Base-by-base conservation (phyloP, 1,140 invertebrate genomes). In the Nasonia longicornis region DNA sequence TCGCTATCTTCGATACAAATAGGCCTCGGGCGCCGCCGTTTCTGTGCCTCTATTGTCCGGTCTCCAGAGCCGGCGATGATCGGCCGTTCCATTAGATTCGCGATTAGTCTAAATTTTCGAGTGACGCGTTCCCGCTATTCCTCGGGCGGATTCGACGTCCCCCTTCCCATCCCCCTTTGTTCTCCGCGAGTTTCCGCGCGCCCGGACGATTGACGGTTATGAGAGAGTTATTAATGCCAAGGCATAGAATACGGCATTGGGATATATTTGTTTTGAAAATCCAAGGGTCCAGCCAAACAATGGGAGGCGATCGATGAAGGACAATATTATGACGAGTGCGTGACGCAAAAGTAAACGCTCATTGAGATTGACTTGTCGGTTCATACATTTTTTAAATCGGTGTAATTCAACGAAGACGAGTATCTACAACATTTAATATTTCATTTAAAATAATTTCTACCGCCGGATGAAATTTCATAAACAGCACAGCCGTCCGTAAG, bases 61-160 rank as follows among this genome's bases (percentile, higher is more conserved):
- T 20, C 52, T 58, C 52, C 20, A 10, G 29, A 80, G 64, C 75
- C 70, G 70, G 72, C 31, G 52, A 72, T 77, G 66, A 48, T 38
- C 31, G 76, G 67, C 83, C 64, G 58, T 69, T 82, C 83, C 83
- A 83, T 85, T 86, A 84, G 77, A 69, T 76, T 69, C 69, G 48
- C 72, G 69, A 78, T 82, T 82, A 82, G 70, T 82, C 58, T 78
- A 78, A 78, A 82, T 82, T 82, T 82, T 82, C 81, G 45, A 82
- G 48, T 29, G 42, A 72, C 67, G 64, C 2, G 14, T 26, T n/a
- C n/a, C 26, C 8, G 22, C 58, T 64, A 35, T 35, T 76, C 58
- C 38, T 20, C 20, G 22, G 3, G 6, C 31, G 8, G 4, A 26
- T 48, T 48, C 22, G 6, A 48, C 70, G 38, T 22, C n/a, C 38